Conservation (phyloP, 2,888 invertebrate species). For the Tridacna crocea region DNA sequence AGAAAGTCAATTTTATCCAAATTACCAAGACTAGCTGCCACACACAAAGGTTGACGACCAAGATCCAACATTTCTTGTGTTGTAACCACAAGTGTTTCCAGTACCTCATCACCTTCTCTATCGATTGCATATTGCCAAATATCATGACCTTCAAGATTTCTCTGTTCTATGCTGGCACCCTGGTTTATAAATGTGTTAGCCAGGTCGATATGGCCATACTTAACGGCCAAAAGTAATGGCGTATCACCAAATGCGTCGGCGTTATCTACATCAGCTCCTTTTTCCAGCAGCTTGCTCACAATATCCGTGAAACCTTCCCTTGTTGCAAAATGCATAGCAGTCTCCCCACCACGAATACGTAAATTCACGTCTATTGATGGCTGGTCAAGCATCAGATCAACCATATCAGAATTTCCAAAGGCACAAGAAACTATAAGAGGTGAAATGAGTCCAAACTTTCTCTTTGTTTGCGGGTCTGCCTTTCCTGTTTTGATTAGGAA, state of each 20-base stretch:
- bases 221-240: constrained; percentile 77
- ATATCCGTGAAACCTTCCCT: constrained; percentile 78
- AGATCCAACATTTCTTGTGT: constrained; percentile 19
- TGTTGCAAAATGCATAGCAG: constrained; percentile 83
- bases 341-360: constrained; percentile 75
- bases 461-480: constrained; percentile 74
- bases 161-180: constrained; percentile 67
- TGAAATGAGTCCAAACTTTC: constrained; percentile 79
- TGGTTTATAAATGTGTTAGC: constrained; percentile 67
- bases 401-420: constrained; percentile 72
- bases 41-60: constrained; percentile 71
- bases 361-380: constrained; percentile 74
- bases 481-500: constrained; percentile 72
- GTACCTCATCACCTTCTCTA: constrained; percentile 43
- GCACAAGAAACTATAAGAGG: constrained; percentile 80
- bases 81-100: constrained; percentile 9
- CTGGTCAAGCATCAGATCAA: constrained; percentile 49
- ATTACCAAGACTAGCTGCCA: constrained; percentile 72
- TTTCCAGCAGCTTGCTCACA: constrained; percentile 71
- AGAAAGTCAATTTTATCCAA: constrained; percentile 73
- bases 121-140: constrained; percentile 78
- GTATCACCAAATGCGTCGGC: constrained; percentile 78
- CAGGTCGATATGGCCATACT: constrained; percentile 67
- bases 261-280: constrained; percentile 76
- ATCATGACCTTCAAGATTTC: constrained; percentile 75